Evolutionary conservation across 2,888 invertebrate species (phyloP).

Genomic region (Sesia apiformis): DNA sequence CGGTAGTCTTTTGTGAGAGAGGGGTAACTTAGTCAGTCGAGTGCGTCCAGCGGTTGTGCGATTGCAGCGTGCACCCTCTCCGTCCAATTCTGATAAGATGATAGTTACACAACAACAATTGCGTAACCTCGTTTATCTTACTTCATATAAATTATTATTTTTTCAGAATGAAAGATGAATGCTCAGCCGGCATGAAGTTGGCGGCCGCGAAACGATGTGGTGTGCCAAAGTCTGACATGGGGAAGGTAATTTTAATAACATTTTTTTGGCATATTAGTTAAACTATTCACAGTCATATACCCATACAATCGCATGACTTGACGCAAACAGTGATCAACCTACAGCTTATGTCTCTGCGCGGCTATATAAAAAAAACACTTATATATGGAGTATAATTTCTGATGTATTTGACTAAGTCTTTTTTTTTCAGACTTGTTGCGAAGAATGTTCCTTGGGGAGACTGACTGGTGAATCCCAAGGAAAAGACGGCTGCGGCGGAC

Average conservation of each 20-base stretch:
- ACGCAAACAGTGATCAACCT: no score
- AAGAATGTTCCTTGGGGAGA: constrained; percentile 49
- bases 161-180: constrained; percentile 41
- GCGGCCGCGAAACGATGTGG: constrained; percentile 36
- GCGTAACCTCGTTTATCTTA: not conserved
- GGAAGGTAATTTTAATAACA: constrained; percentile 29
- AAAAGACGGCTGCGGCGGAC: constrained; percentile 28
- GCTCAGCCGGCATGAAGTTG: constrained; percentile 38
- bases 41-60: no score
- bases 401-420: not conserved
- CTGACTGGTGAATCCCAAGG: constrained; percentile 40
- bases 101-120: not conserved
- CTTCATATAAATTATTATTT: not conserved
- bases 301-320: no score
- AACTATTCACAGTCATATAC: no score
- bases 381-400: not conserved
- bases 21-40: no score
- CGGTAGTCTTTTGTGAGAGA: no score
- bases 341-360: no score
- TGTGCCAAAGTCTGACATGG: constrained; percentile 35
- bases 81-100: not conserved
- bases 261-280: not conserved
- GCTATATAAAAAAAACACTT: not conserved
- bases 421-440: constrained; percentile 44
- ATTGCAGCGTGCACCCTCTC: no score